phyloP scores from a whole-genome alignment of 2,888 invertebrate species.

The Cephus runcator region DNA sequence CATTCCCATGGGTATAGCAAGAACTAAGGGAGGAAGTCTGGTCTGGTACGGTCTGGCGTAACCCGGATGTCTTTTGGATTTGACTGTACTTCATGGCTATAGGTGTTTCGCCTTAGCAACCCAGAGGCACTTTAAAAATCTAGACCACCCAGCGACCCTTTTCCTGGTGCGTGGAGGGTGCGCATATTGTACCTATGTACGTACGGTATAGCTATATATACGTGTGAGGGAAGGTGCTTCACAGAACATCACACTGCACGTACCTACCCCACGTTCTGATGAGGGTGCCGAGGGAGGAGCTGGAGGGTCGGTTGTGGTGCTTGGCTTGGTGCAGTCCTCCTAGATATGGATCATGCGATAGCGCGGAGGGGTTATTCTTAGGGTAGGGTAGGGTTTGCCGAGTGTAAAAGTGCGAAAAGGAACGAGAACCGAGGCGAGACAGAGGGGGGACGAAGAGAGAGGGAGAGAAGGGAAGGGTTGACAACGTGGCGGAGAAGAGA shows the following conservation, averaged over 20 bases:
- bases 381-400: slow-evolving; percentile 53
- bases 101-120: slow-evolving; percentile 39
- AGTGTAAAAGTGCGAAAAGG: slow-evolving; percentile 58
- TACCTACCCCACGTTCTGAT: slow-evolving; percentile 24
- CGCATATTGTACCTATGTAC: slow-evolving; percentile 15
- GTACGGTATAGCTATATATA: slow-evolving; percentile 31
- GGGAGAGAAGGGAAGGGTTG: slow-evolving; percentile 21
- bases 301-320: slow-evolving; percentile 27
- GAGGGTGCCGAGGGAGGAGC: slow-evolving; percentile 2
- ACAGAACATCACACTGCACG: slow-evolving; percentile 42
- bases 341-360: slow-evolving; percentile 47
- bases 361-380: slow-evolving; percentile 51
- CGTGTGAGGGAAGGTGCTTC: slow-evolving; percentile 44
- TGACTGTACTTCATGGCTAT: slow-evolving; percentile 5
- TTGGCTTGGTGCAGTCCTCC: slow-evolving; percentile 28
- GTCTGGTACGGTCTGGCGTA: not conserved
- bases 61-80: not conserved
- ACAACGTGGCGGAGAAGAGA: slow-evolving; percentile 43
- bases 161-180: slow-evolving; percentile 33
- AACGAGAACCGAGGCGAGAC: slow-evolving; percentile 21
- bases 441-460: slow-evolving; percentile 25
- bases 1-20: not conserved
- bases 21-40: not conserved
- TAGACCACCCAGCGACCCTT: slow-evolving; percentile 62
- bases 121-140: slow-evolving; percentile 50